These are phyloP conservation scores for Catharus bicknelli DNA, from an alignment of 2,113 vertebrate species.

Conservation along the genomic window DNA sequence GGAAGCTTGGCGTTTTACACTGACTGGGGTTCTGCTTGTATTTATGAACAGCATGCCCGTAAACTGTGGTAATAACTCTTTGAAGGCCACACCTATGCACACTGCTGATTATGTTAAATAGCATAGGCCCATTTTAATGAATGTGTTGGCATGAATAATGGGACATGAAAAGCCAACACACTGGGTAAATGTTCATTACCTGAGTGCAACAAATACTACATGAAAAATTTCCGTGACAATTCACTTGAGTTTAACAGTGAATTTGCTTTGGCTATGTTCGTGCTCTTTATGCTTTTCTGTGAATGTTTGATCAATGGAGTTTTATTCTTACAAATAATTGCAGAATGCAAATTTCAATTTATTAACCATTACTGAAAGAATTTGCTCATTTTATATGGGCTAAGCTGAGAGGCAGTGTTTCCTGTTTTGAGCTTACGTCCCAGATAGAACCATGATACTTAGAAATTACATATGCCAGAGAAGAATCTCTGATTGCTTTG, in stretches of 20 bases:
- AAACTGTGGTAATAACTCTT: constrained; percentile 19
- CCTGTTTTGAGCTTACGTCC: neutral
- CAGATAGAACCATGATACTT: neutral
- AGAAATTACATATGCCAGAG: neutral
- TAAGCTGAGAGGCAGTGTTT: neutral
- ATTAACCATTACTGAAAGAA: constrained; percentile 1
- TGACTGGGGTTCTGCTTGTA: constrained; percentile 19
- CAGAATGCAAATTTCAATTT: constrained; percentile 21
- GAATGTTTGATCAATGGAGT: constrained; percentile 27
- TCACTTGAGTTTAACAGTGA: neutral
- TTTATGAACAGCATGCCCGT: constrained; percentile 3
- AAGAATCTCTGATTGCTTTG: constrained; percentile 8
- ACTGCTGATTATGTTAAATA: constrained; percentile 22
- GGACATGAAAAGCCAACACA: constrained; percentile 33
- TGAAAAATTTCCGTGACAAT: neutral
- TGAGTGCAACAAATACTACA: constrained; percentile 44
- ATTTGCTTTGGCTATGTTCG: neutral
- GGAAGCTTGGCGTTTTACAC: constrained; percentile 16
- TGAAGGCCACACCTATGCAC: constrained; percentile 45
- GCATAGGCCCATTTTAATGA: constrained; percentile 21
- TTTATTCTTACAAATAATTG: constrained; percentile 27
- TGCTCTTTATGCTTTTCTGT: neutral
- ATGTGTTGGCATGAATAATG: constrained; percentile 43
- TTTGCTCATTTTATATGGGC: neutral
- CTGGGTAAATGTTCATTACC: constrained; percentile 50